Evolutionary conservation across 2,113 vertebrate genomes (phyloP).

Genomic region (Formicarius rufipectus): DNA sequence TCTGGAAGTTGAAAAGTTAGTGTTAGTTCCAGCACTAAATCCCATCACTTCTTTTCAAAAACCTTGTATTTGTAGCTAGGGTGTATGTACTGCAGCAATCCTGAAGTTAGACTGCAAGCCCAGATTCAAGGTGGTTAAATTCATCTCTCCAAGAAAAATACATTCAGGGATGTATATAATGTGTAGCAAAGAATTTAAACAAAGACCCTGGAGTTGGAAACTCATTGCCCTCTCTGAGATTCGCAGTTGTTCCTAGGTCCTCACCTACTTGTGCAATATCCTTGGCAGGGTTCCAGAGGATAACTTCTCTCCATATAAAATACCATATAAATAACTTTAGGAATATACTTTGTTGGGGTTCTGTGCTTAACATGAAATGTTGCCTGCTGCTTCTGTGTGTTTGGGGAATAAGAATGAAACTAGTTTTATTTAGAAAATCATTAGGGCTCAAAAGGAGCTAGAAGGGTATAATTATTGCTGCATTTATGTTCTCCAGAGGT

Average conservation of each 20-base stretch:
- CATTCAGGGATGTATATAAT: not conserved
- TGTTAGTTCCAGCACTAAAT: not conserved
- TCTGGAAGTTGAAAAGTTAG: not conserved
- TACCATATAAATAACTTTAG: not conserved
- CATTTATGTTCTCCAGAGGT: not conserved
- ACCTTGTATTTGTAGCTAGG: not conserved
- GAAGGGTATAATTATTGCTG: not conserved
- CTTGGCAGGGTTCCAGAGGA: not conserved
- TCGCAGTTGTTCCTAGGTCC: not conserved
- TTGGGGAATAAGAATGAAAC: not conserved
- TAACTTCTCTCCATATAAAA: not conserved
- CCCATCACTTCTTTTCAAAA: not conserved
- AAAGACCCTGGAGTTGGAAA: not conserved
- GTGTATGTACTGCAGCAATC: not conserved
- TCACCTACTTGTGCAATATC: not conserved
- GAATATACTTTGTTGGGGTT: not conserved
- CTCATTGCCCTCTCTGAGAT: not conserved
- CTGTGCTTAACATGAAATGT: not conserved
- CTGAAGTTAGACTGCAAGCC: not conserved
- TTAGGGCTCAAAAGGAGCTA: not conserved
- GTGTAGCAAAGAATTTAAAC: slow-evolving; percentile 19
- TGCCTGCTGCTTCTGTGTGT: not conserved
- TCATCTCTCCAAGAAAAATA: not conserved
- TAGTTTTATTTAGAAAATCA: not conserved
- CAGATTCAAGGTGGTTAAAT: not conserved